Evolutionary conservation across 2,888 invertebrate species (phyloP).

Genomic region (Heteropelma amictum): DNA sequence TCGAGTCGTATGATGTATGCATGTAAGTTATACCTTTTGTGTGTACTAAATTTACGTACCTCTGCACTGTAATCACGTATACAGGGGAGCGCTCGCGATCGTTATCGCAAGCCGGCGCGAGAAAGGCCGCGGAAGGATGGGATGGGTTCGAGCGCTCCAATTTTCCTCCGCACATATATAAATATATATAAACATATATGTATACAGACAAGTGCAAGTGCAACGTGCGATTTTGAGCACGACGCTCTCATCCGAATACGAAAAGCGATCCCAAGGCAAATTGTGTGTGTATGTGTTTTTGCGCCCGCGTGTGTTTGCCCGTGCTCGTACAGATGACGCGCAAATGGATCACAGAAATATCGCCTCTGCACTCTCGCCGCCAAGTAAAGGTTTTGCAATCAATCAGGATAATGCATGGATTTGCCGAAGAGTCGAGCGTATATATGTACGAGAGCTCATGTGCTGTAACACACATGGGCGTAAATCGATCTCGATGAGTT

Average conservation of each 20-base stretch:
- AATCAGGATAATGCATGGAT: conserved; percentile 49
- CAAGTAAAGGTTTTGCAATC: conserved; percentile 32
- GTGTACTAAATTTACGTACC: conserved; percentile 8
- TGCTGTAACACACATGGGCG: too few relatives aligned
- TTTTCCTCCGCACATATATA: too few relatives aligned
- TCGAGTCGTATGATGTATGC: too few relatives aligned
- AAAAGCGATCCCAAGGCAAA: neutral
- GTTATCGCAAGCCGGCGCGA: conserved; percentile 32
- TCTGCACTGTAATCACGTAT: conserved; percentile 48
- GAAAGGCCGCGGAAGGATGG: conserved; percentile 12
- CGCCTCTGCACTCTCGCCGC: conserved; percentile 34
- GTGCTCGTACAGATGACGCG: conserved; percentile 2
- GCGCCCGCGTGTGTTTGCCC: neutral
- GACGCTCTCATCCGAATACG: neutral
- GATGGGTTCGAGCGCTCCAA: conserved; percentile 26
- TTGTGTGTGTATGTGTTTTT: neutral
- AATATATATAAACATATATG: too few relatives aligned
- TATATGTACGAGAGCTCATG: too few relatives aligned
- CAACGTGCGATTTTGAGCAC: conserved; percentile 24
- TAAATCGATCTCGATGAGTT: neutral
- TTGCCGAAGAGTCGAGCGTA: conserved; percentile 39
- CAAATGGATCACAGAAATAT: conserved; percentile 51
- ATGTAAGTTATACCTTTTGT: conserved; percentile 14
- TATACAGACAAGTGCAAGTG: conserved; percentile 19
- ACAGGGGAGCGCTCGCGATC: conserved; percentile 25